Percentiles rank a stretch among this genome's conserved stretches.
These are phyloP conservation scores for Cavia aperea DNA, from an alignment of 2,113 vertebrate genomes.

Conservation along the genomic window DNA sequence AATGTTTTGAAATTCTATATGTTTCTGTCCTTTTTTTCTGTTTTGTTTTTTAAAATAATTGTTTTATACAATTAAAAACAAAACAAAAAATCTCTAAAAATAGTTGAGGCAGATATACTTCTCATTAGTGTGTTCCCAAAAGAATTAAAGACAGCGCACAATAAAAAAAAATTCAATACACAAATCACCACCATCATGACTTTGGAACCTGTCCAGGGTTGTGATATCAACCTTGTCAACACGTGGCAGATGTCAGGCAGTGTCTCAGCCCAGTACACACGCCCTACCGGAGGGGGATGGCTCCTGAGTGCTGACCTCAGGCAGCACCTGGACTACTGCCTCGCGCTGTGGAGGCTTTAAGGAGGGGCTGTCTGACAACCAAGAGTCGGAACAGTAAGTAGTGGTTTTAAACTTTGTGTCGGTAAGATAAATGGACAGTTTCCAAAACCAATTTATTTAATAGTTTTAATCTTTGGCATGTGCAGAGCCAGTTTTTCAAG, in stretches of 20 bases:
- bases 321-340: neutral
- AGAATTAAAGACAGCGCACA: too few species aligned
- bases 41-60: too few species aligned
- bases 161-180: too few species aligned
- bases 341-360: neutral
- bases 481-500: too few species aligned
- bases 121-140: too few species aligned
- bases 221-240: neutral
- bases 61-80: too few species aligned
- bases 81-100: too few species aligned
- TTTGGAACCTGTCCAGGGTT: neutral
- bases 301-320: neutral
- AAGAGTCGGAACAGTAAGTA: neutral
- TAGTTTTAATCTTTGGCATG: neutral
- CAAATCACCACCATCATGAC: neutral
- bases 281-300: neutral
- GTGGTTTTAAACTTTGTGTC: neutral
- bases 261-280: fast-evolving
- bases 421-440: neutral
- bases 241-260: neutral
- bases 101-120: too few species aligned
- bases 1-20: too few species aligned
- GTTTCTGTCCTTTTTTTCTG: too few species aligned
- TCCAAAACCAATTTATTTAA: neutral
- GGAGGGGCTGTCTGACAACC: neutral